A percentile compares a stretch with the other conserved stretches of the same genome.
phyloP scores from a whole-genome alignment of 2,888 invertebrate genomes.

The Hemistola chrysoprasaria region DNA sequence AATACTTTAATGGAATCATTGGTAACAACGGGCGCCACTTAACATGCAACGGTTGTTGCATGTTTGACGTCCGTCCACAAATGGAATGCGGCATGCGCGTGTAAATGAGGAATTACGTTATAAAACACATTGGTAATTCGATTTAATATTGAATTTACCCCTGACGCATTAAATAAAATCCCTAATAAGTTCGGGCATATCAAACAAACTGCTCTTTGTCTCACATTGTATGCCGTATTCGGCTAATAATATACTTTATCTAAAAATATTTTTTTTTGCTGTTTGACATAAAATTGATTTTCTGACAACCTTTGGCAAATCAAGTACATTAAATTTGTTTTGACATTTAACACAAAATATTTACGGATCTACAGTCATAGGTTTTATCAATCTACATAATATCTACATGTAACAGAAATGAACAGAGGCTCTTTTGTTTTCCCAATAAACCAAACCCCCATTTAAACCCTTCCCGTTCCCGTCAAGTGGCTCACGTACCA shows the following conservation, averaged over 20 bases:
- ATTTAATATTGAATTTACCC: neutral
- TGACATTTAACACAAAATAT: no score
- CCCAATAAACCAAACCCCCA: conserved; percentile 10
- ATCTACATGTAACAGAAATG: conserved; percentile 2
- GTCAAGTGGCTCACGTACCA: conserved; percentile 26
- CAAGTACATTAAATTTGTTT: no score
- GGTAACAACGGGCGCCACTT: conserved; percentile 47
- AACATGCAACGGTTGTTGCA: conserved; percentile 48
- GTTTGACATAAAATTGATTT: no score
- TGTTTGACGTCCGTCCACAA: conserved; percentile 17
- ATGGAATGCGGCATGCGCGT: conserved; percentile 16
- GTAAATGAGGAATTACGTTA: conserved; percentile 10
- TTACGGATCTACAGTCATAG: no score
- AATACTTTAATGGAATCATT: conserved; percentile 49
- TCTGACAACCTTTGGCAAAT: no score
- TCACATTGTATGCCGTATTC: no score
- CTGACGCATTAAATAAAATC: no score
- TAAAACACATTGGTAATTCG: conserved; percentile 19
- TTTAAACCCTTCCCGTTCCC: conserved; percentile 25
- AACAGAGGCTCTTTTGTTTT: conserved; percentile 2
- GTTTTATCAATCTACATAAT: neutral
- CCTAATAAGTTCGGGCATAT: no score
- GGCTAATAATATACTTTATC: no score
- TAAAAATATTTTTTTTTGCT: no score
- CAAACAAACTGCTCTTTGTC: no score